phyloP scores from a whole-genome alignment of 2,797 vertebrate species.

The Passerculus sandwichensis region DNA sequence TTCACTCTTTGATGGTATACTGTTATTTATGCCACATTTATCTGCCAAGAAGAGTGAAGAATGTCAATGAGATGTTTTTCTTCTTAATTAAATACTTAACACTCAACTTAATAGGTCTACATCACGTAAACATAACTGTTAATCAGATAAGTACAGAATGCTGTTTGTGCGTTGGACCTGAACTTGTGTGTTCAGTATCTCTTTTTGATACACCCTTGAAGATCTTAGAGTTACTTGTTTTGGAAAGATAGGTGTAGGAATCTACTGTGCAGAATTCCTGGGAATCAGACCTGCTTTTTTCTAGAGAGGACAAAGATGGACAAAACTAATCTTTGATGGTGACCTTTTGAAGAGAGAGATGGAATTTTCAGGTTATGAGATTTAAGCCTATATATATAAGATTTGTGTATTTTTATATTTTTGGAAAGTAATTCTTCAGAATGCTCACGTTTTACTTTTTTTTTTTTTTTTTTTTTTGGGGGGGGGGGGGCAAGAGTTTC shows the following conservation, averaged over 20 bases:
- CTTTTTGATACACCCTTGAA: not conserved
- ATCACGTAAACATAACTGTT: constrained; percentile 5
- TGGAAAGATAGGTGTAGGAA: not conserved
- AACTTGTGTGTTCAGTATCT: not conserved
- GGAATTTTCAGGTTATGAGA: not conserved
- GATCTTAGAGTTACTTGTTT: not conserved
- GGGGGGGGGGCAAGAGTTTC: not conserved
- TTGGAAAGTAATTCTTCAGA: not conserved
- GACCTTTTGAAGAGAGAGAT: not conserved
- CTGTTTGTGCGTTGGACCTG: not conserved
- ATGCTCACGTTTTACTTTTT: not conserved
- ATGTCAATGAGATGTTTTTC: constrained; percentile 30
- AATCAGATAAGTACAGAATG: not conserved
- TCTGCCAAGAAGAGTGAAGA: constrained; percentile 23
- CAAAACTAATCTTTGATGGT: not conserved
- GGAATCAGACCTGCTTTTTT: not conserved
- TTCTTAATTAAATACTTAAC: constrained; percentile 39
- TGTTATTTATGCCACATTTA: not conserved
- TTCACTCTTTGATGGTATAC: not conserved
- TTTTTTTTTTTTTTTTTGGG: not conserved
- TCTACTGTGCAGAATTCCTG: not conserved
- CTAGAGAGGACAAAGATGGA: not conserved
- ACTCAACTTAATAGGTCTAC: not conserved
- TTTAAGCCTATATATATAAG: not conserved
- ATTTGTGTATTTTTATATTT: not conserved